phyloP scores from a whole-genome alignment of 2,113 vertebrate genomes.

The Amia ocellicauda region DNA sequence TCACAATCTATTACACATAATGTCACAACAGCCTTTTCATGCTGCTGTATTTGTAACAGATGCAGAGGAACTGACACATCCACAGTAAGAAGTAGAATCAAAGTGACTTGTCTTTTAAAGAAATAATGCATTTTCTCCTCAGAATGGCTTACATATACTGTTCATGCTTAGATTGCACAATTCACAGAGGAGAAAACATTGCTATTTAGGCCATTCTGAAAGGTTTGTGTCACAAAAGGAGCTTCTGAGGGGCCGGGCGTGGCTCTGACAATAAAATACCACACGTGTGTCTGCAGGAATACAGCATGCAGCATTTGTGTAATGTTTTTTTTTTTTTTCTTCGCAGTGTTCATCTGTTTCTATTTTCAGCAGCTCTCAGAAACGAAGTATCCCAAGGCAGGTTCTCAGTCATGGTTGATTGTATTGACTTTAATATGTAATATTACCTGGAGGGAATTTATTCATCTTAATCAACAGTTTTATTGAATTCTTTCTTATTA shows the following conservation, averaged over 20 bases:
- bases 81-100: neutral
- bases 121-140: neutral
- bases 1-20: neutral
- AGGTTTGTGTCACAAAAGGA: neutral
- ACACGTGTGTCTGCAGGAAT: neutral
- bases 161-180: neutral
- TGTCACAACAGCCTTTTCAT: neutral
- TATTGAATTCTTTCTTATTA: constrained; percentile 13
- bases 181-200: neutral
- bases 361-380: constrained; percentile 13
- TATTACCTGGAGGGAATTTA: constrained; percentile 17
- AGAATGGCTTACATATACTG: neutral
- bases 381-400: constrained; percentile 1
- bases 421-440: constrained; percentile 20
- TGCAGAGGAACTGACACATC: neutral
- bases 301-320: neutral
- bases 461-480: constrained; percentile 29
- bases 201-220: neutral
- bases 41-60: neutral
- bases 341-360: neutral
- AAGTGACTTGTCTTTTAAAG: neutral
- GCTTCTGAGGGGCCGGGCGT: too few species aligned
- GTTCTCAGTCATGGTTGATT: constrained; percentile 15
- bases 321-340: neutral
- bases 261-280: neutral